Percentiles rank a stretch among this genome's conserved stretches.
These are phyloP conservation scores for Marmota flaviventris DNA, from an alignment of 2,113 vertebrate species.

Conservation along the genomic window DNA sequence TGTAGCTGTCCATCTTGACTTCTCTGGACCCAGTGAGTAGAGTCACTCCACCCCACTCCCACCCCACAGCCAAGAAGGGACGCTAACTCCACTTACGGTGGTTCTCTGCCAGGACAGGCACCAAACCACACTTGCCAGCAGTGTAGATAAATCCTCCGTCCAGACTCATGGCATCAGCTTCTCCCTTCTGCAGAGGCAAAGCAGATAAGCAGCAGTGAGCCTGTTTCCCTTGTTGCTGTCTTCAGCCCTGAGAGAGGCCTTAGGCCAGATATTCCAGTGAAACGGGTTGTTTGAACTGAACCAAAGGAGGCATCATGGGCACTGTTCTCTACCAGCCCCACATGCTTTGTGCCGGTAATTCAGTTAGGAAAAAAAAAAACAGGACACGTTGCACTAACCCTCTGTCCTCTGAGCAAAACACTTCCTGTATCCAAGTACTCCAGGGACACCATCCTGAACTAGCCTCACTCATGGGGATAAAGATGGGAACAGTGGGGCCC, in stretches of 20 bases:
- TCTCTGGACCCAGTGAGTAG: fast-evolving
- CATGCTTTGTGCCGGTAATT: fast-evolving
- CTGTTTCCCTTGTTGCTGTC: neutral
- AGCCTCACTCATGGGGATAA: neutral
- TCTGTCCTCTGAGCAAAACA: neutral
- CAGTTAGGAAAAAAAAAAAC: neutral
- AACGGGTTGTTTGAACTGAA: neutral
- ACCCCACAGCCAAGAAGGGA: neutral
- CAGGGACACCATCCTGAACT: too few relatives aligned
- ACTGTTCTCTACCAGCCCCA: fast-evolving
- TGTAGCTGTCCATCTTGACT: neutral
- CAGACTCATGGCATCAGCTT: conserved; percentile 93
- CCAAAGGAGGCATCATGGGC: fast-evolving
- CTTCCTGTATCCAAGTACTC: neutral
- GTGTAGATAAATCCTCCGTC: conserved; percentile 94
- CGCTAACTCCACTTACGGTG: conserved; percentile 55
- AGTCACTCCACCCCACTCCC: neutral
- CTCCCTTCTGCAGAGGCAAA: conserved; percentile 88
- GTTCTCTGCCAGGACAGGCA: conserved; percentile 78
- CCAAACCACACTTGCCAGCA: conserved; percentile 90
- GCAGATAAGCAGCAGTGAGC: fast-evolving
- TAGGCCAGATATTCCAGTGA: fast-evolving
- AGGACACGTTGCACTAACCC: neutral
- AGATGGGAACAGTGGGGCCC: neutral
- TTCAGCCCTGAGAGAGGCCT: fast-evolving